phyloP scores from a whole-genome alignment of 2,888 invertebrate genomes.

The Eristalinus aeneus region DNA sequence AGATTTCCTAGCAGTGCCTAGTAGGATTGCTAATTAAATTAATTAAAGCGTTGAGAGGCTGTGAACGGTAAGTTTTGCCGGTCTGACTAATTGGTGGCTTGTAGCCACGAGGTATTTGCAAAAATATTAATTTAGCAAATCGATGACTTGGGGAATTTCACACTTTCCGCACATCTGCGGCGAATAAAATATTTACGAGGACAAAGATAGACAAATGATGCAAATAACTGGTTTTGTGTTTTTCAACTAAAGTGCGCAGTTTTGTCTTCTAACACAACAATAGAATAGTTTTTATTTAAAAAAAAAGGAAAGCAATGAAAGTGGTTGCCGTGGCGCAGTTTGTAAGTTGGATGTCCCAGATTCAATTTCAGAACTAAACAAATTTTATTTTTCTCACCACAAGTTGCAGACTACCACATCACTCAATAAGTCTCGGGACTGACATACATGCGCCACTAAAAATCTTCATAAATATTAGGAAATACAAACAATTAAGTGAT shows the following conservation, averaged over 20 bases:
- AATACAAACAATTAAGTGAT: too few relatives aligned
- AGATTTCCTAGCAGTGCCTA: background rate
- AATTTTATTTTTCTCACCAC: too few relatives aligned
- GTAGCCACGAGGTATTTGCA: background rate
- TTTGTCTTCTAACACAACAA: too few relatives aligned
- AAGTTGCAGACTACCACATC: too few relatives aligned
- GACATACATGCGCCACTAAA: too few relatives aligned
- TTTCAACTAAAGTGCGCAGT: background rate
- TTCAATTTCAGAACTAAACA: too few relatives aligned
- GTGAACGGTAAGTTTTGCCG: background rate
- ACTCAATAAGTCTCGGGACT: too few relatives aligned
- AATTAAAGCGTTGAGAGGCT: background rate
- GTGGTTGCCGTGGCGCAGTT: too few relatives aligned
- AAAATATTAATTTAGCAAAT: background rate
- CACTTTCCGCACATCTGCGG: background rate
- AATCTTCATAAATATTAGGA: too few relatives aligned
- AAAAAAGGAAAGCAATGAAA: too few relatives aligned
- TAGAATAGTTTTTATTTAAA: too few relatives aligned
- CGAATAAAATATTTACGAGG: background rate
- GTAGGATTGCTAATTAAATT: conserved; percentile 11
- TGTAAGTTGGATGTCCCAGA: too few relatives aligned
- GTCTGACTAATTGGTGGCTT: background rate
- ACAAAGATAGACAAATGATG: background rate
- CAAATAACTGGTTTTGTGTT: background rate
- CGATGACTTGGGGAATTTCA: background rate